phyloP scores from a whole-genome alignment of 2,888 invertebrate genomes.

The Brachylomia viminalis region DNA sequence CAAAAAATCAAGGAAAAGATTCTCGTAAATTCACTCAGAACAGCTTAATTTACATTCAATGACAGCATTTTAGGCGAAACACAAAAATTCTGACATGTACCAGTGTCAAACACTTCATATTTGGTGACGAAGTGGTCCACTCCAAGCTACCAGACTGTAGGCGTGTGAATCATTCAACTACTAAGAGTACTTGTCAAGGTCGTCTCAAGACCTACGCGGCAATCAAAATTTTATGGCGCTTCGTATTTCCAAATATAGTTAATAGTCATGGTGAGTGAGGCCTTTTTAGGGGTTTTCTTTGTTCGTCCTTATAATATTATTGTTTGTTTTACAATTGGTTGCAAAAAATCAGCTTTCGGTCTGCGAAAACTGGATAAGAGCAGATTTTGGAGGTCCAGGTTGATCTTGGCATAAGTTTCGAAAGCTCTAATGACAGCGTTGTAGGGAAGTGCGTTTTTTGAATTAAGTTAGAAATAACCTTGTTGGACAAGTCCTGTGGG shows the following conservation, averaged over 20 bases:
- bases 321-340: conserved; percentile 43
- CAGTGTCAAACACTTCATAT: conserved; percentile 47
- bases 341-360: conserved; percentile 2
- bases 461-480: not conserved
- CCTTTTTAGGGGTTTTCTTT: conserved; percentile 69
- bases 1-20: conserved; percentile 23
- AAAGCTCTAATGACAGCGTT: no score
- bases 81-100: conserved; percentile 46
- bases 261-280: conserved; percentile 67
- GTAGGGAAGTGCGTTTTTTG: not conserved
- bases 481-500: conserved; percentile 13
- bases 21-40: conserved; percentile 21
- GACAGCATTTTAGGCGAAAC: conserved; percentile 47
- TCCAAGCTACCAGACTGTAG: conserved; percentile 65
- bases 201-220: conserved; percentile 72
- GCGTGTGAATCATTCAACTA: conserved; percentile 69
- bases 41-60: conserved; percentile 53
- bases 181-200: conserved; percentile 67
- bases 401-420: not conserved
- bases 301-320: conserved; percentile 44
- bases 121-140: conserved; percentile 67
- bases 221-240: conserved; percentile 74
- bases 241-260: conserved; percentile 71
- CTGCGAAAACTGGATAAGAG: not conserved
- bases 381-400: not conserved